phyloP scores from a whole-genome alignment of 2,888 invertebrate species.

The Mythimna ferrago region DNA sequence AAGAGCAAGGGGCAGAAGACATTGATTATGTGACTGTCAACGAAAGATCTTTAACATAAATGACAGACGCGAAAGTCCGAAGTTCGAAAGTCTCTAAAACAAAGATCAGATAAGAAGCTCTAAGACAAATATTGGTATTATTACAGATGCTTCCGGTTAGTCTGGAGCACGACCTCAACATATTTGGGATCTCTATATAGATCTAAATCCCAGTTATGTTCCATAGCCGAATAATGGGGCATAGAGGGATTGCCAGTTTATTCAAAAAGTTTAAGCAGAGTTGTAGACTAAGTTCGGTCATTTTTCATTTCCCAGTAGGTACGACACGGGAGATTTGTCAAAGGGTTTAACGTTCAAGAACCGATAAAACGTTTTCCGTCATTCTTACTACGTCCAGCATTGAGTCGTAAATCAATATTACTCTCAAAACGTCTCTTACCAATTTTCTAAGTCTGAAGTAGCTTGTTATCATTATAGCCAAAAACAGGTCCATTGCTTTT shows the following conservation, averaged over 20 bases:
- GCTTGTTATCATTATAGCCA: neutral
- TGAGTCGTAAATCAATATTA: slow-evolving; percentile 29
- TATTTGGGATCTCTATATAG: neutral
- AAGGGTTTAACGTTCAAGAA: slow-evolving; percentile 29
- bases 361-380: slow-evolving; percentile 37
- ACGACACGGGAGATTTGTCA: slow-evolving; percentile 31
- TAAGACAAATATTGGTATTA: neutral
- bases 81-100: neutral
- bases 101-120: neutral
- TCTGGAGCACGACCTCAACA: neutral
- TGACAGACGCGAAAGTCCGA: too few relatives aligned
- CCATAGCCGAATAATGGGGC: neutral
- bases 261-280: slow-evolving; percentile 8
- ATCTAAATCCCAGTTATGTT: too few relatives aligned
- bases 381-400: slow-evolving; percentile 17
- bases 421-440: neutral
- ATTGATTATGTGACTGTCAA: too few relatives aligned
- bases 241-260: neutral
- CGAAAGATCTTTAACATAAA: too few relatives aligned
- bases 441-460: neutral
- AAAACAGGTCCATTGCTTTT: neutral
- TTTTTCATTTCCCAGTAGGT: slow-evolving; percentile 45
- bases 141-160: neutral
- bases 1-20: too few relatives aligned
- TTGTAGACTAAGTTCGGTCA: slow-evolving; percentile 13